Conservation (phyloP, 2,113 vertebrate genomes). For the Ovis canadensis region DNA sequence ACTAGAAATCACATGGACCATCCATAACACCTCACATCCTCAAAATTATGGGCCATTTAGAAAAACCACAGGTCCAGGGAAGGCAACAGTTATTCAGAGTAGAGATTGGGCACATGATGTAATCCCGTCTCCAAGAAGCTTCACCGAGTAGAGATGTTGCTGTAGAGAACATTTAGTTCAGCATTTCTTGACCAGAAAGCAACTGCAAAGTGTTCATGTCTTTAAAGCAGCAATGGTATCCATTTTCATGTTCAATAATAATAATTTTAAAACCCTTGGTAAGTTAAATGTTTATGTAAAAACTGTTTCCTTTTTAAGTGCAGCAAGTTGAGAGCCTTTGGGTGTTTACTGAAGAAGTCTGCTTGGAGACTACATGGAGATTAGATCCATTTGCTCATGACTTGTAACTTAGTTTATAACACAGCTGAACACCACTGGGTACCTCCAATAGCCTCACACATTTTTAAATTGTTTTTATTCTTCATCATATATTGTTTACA, state of each 20-base stretch:
- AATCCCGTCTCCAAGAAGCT: neutral
- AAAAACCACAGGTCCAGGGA: neutral
- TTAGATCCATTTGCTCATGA: neutral
- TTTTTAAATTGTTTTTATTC: constrained; percentile 62
- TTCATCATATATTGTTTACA: constrained; percentile 53
- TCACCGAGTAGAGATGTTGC: neutral
- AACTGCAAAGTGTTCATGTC: neutral
- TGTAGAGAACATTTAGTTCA: neutral
- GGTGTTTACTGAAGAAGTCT: neutral
- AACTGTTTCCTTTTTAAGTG: neutral
- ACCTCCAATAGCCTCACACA: neutral
- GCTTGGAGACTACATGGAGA: neutral
- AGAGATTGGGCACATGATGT: neutral
- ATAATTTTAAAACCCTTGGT: neutral
- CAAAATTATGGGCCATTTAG: neutral
- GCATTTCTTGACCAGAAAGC: neutral
- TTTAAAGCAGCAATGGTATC: neutral
- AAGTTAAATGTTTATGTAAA: neutral
- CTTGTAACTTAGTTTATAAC: constrained; percentile 9
- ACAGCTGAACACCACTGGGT: neutral
- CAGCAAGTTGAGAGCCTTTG: neutral
- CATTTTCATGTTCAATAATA: neutral
- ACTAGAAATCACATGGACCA: neutral
- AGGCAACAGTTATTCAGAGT: neutral
- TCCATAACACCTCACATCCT: neutral